Conservation (phyloP, 2,797 vertebrate genomes). For the Brachyrhaphis roseni region DNA sequence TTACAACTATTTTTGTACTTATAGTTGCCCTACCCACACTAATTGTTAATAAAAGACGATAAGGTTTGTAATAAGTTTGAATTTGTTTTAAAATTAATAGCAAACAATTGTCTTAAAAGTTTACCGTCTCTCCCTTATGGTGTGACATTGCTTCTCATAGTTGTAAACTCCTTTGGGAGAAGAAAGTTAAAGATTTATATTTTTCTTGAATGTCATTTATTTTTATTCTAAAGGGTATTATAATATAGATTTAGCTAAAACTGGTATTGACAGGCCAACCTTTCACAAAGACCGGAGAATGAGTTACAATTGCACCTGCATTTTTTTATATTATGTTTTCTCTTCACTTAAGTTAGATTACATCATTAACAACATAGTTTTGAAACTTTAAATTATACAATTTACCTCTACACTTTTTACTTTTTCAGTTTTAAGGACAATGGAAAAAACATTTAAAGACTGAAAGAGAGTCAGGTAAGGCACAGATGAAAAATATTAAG, state of each 20-base stretch:
- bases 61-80: neutral
- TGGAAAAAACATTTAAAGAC: constrained; percentile 39
- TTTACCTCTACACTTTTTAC: constrained; percentile 61
- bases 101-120: neutral
- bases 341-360: constrained; percentile 56
- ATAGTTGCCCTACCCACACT: neutral
- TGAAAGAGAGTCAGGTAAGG: constrained; percentile 55
- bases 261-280: neutral
- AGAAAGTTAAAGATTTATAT: neutral
- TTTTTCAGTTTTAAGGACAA: constrained; percentile 63
- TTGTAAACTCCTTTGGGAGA: neutral
- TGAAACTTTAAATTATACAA: constrained; percentile 38
- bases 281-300: neutral
- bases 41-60: neutral
- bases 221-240: neutral
- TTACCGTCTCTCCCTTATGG: neutral
- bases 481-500: constrained; percentile 65
- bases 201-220: neutral
- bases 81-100: neutral
- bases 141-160: neutral
- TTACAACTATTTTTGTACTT: neutral
- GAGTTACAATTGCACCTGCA: neutral
- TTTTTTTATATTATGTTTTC: constrained; percentile 39
- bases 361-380: constrained; percentile 57
- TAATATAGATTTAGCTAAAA: neutral